phyloP scores from a whole-genome alignment of 1,140 invertebrate genomes.

The Rhynchophorus ferrugineus region DNA sequence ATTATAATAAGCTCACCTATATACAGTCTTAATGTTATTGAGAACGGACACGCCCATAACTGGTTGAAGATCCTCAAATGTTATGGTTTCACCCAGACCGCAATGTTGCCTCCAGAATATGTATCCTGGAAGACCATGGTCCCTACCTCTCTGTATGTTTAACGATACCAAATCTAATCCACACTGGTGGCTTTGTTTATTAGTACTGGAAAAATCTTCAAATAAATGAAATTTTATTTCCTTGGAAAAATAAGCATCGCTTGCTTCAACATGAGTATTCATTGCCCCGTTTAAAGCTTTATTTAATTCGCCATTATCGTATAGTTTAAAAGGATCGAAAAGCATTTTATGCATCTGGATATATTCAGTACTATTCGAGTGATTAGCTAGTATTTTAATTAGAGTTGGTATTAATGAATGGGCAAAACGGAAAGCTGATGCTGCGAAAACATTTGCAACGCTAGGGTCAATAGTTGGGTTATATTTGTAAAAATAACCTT shows the following conservation, averaged over 20 bases:
- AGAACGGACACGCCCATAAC: conserved; percentile 56
- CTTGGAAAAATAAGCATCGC: conserved; percentile 58
- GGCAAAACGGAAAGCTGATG: conserved; percentile 85
- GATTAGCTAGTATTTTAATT: conserved; percentile 56
- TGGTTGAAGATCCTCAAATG: conserved; percentile 65
- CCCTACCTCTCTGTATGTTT: conserved; percentile 80
- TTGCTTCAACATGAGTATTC: conserved; percentile 57
- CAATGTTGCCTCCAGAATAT: conserved; percentile 68
- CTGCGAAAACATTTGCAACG: conserved; percentile 85
- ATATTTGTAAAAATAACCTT: conserved; percentile 60
- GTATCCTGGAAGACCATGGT: conserved; percentile 82
- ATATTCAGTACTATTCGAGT: conserved; percentile 54
- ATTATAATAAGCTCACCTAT: conserved; percentile 44
- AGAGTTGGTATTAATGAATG: conserved; percentile 73
- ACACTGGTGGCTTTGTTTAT: conserved; percentile 39
- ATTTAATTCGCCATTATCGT: conserved; percentile 51
- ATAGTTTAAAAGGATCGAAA: conserved; percentile 76
- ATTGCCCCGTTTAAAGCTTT: conserved; percentile 54
- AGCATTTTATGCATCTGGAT: conserved; percentile 70
- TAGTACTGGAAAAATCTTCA: conserved; percentile 40
- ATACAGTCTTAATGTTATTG: conserved; percentile 55
- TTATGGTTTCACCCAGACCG: conserved; percentile 55
- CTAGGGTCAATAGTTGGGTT: conserved; percentile 66
- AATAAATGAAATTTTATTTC: conserved; percentile 72
- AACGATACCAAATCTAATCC: conserved; percentile 78